phyloP scores from a whole-genome alignment of 2,113 vertebrate species.

The Rhipidura dahli region DNA sequence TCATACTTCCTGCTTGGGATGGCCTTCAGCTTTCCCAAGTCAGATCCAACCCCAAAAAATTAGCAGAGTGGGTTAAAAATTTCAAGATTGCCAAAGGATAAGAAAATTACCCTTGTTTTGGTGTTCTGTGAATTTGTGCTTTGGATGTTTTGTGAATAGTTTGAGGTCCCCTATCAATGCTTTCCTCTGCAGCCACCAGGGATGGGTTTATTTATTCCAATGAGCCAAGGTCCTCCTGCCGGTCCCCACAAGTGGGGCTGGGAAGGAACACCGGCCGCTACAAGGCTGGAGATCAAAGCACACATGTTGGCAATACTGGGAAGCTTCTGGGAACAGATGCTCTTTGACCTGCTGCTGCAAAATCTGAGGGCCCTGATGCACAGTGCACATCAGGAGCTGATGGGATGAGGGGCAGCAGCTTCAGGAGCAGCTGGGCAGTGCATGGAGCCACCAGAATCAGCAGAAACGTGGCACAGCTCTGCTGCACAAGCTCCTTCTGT shows the following conservation, averaged over 20 bases:
- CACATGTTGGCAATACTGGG: not conserved
- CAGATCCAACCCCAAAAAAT: not conserved
- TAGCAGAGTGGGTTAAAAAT: not conserved
- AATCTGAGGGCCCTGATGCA: not conserved
- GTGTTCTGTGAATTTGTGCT: not conserved
- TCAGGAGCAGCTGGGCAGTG: not conserved
- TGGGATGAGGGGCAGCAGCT: not conserved
- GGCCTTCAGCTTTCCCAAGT: not conserved
- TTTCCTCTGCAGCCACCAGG: not conserved
- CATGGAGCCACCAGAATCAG: not conserved
- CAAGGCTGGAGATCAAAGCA: not conserved
- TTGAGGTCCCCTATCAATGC: not conserved
- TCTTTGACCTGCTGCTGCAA: not conserved
- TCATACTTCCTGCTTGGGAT: not conserved
- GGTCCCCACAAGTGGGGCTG: fast-evolving
- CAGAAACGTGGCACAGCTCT: not conserved
- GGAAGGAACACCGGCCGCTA: fast-evolving
- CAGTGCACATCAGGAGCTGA: fast-evolving
- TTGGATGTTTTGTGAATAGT: not conserved
- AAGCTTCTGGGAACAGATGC: not conserved
- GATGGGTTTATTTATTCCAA: not conserved
- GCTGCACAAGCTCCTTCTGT: not conserved
- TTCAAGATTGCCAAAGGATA: not conserved
- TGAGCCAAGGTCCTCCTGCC: not conserved
- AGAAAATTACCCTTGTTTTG: not conserved